phyloP scores from a whole-genome alignment of 2,888 invertebrate genomes.

The Stramonita haemastoma region DNA sequence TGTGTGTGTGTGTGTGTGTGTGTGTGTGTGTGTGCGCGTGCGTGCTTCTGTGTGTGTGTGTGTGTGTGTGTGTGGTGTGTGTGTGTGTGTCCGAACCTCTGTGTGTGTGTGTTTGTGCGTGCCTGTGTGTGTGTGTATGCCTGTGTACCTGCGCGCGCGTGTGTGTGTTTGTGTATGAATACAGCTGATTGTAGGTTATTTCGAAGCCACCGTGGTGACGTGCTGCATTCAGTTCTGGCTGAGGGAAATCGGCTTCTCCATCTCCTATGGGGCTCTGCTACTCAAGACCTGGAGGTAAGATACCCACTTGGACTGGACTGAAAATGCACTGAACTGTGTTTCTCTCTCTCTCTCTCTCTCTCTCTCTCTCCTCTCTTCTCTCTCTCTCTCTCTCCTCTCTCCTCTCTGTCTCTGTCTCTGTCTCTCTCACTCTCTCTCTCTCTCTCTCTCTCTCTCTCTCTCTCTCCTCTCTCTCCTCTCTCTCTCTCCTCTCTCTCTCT shows the following conservation, averaged over 20 bases:
- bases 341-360: too few relatives aligned
- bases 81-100: background rate
- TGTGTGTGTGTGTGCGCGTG: background rate
- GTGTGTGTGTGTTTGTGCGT: background rate
- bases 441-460: too few relatives aligned
- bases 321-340: too few relatives aligned
- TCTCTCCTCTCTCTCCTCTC: too few relatives aligned
- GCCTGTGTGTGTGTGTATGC: background rate
- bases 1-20: too few relatives aligned
- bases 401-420: too few relatives aligned
- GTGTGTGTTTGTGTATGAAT: slow-evolving; percentile 65
- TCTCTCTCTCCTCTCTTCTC: too few relatives aligned
- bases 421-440: too few relatives aligned
- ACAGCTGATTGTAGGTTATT: slow-evolving; percentile 94
- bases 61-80: background rate
- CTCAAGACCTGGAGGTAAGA: slow-evolving; percentile 96
- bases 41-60: background rate
- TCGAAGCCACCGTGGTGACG: slow-evolving; percentile 90
- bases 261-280: slow-evolving; percentile 96
- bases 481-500: too few relatives aligned
- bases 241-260: slow-evolving; percentile 94
- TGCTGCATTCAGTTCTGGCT: slow-evolving; percentile 94
- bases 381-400: too few relatives aligned
- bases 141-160: background rate
- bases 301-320: too few relatives aligned